Base-by-base conservation (phyloP, 1,140 invertebrate species). In the Drosophila watanabei region DNA sequence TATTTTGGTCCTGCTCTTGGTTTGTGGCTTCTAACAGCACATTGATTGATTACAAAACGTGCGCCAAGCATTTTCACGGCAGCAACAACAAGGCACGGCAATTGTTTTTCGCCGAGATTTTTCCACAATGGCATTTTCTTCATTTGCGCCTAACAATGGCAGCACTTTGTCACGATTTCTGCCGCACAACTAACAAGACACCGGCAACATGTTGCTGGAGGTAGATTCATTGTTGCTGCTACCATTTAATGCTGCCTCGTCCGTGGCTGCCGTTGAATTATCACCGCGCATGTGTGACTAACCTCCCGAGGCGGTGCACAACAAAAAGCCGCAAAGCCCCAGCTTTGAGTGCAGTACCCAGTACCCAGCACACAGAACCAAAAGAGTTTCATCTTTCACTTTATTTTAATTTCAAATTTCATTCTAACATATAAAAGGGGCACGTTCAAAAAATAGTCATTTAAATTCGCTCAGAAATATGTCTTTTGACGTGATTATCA, bases 111-210 rank as follows among this genome's bases (percentile, higher is more conserved):
- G 70, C 79, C 18, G 41, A 57, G 62, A 72, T 60, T 90, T 90
- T 89, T 90, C 86, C 86, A 89, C 86, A 89, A 90, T 90, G 86
- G 86, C 86, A 90, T 89, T 89, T 89, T 89, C 86, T 89, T 89
- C 86, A 89, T 89, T 89, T 89, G 82, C 86, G 86, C 86, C 86
- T 90, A 90, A 89, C 86, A 89, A 89, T 89, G 86, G 86, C 75
- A 90, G 62, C 86, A 89, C 86, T 90, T 89, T 89, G 86, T 89
- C 86, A 89, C 86, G 86, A 89, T 89, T 90, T 89, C 70, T 71
- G 77, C 68, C 75, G 75, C 68, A 70, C 77, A 75, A 71, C 85
- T 89, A 89, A 89, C 85, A 88, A 88, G 85, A 89, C 75, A 88
- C 57, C 65, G 86, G 85, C 73, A 89, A 88, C 85, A 88, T 89